Evolutionary conservation across 2,113 vertebrate species (phyloP).

Genomic region (Otis tarda): DNA sequence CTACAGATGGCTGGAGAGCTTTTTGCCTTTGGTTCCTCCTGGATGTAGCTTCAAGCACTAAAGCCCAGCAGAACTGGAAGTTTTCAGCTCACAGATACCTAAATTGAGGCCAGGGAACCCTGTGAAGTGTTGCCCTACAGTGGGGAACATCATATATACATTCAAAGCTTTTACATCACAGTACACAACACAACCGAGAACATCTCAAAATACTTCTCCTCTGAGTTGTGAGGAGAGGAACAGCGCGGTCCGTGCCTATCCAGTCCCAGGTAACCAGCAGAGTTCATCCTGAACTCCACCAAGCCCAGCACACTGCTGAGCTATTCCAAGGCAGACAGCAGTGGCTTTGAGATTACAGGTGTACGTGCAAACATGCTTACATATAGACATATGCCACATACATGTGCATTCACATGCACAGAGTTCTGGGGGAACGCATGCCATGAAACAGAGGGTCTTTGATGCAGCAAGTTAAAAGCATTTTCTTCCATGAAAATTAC

Average conservation of each 20-base stretch:
- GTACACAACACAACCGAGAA: neutral
- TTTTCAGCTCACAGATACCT: neutral
- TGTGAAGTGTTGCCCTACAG: accelerated
- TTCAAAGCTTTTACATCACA: neutral
- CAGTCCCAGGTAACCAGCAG: neutral
- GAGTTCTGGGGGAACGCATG: neutral
- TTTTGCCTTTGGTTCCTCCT: neutral
- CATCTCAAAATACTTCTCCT: neutral
- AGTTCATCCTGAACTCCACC: neutral
- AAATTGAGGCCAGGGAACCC: neutral
- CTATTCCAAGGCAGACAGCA: neutral
- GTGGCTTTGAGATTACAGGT: neutral
- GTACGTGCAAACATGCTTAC: neutral
- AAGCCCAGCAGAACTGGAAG: neutral
- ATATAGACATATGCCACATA: neutral
- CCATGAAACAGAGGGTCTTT: neutral
- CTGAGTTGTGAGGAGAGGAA: neutral
- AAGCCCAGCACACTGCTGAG: neutral
- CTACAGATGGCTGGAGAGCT: neutral
- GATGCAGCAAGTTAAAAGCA: constrained; percentile 6
- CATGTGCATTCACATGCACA: neutral
- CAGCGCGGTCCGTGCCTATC: neutral
- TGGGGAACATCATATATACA: neutral
- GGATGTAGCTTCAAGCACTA: neutral
- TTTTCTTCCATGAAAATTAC: neutral